Base-by-base conservation (phyloP, 2,888 invertebrate genomes). In the Creontiades dilutus region DNA sequence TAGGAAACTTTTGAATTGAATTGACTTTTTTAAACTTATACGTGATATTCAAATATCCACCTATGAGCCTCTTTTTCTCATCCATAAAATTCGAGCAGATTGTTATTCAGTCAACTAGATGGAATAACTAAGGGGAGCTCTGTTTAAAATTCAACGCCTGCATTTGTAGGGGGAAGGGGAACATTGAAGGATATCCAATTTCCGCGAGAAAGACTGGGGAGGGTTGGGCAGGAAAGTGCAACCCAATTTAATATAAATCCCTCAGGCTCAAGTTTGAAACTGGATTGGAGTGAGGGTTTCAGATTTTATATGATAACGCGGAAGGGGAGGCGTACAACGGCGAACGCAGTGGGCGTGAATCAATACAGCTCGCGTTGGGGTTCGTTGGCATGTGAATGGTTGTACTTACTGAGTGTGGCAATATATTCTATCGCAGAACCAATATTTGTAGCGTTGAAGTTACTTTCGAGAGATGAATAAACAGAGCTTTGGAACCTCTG, bases 191-290 rank as follows among this genome's bases (percentile, higher is more conserved):
- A 12, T 19, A 80, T 80, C 80, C 80, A 80, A 80, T 80, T 80
- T 80, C 80, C 80, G 80, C 48, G 46, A 46, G 19, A 80, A 19
- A n/a, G 80, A 16, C 75, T 19, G 46, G 13, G 46, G 37, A 19
- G 48, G 7, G 14, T 3, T 28, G 46, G 46, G 46, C 19, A 19
- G 80, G 19, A 14, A 13, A 48, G 19, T 19, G 46, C 19, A 80
- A 80, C 80, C 46, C 80, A 80, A 80, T 80, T 80, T 80, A 80
- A 80, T 80, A 80, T 80, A 80, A 80, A 46, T 48, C 80, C 80
- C 68, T 23, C 23, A 27, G 27, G 19, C 27, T 68, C 68, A 68
- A 68, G n/a, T 68, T 68, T 27, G 68, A 19, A 27, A 19, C 9
- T 14, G 14, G 68, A 19, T n/a, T 23, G 68, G 23, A 27, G 19